Base-by-base conservation (phyloP, 2,113 vertebrate species). In the Laticauda colubrina region DNA sequence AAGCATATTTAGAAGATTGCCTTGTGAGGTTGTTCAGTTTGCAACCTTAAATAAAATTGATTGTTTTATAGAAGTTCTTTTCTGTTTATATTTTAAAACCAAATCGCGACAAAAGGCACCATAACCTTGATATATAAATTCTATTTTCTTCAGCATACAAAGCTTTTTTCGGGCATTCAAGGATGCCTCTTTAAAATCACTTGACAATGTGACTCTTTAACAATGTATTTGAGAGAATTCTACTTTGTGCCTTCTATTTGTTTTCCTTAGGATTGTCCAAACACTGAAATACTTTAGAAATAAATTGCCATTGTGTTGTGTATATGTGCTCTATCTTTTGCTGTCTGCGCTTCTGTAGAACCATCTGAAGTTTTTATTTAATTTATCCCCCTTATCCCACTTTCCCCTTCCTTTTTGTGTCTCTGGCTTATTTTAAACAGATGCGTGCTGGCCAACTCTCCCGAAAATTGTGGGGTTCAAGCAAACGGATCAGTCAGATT, bases 391-490 rank as follows among this genome's bases (percentile, higher is more conserved):
- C 95, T 97, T 96, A 96, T 96, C 89, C 94, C 91, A 96, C 95
- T 93, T 91, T 92, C 94, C 94, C 69, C 54, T 89, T 85, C 34
- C 91, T 93, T 96, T 97, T 94, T 96, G 93, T 97, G 97, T 97
- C 92, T 98, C 94, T 98, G 97, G 94, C 98, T 97, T 97, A 91
- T 96, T 97, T 96, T 96, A 96, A 98, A 98, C 98, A 99, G 99
- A 99, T 98, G 98, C 98, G 98, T 93, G 98, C 98, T 91, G 98
- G 98, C 96, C 99, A 99, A 97, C 98, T 99, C 96, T 98, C 98
- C 57, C 97, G 99, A 97, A 99, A 99, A 97, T 97, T 99, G 94
- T 99, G 99, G 99, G 99, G 99, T 96, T 98, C 99, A 97, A 99
- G 98, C 97, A 99, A 98, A 97, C 98, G 98, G 61, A 97, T 99